Percentiles rank a stretch among this genome's conserved stretches.
Conservation (phyloP, 1,140 invertebrate genomes). For the Drosophila varians region DNA sequence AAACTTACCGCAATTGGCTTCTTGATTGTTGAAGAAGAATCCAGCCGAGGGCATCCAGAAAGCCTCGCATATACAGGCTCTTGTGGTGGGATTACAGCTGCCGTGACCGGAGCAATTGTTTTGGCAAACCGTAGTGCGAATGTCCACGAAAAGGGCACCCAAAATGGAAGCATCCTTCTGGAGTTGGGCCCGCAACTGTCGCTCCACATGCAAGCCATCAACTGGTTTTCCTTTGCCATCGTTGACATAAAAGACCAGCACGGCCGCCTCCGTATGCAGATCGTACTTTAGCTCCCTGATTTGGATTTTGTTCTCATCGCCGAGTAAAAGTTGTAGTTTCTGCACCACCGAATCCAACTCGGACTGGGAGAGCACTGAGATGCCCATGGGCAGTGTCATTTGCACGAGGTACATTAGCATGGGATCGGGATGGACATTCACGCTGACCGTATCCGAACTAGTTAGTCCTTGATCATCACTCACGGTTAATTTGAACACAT, state of each 20-base stretch:
- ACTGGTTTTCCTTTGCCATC: slow-evolving; percentile 83
- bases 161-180: slow-evolving; percentile 89
- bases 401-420: slow-evolving; percentile 91
- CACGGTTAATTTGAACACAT: slow-evolving; percentile 94
- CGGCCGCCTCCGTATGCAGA: slow-evolving; percentile 86
- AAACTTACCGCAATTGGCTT: slow-evolving; percentile 85
- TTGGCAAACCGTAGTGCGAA: slow-evolving; percentile 94
- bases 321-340: slow-evolving; percentile 86
- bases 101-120: slow-evolving; percentile 97
- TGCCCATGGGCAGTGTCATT: slow-evolving; percentile 90
- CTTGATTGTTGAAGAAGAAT: slow-evolving; percentile 84
- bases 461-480: slow-evolving; percentile 94
- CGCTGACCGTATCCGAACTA: slow-evolving; percentile 91
- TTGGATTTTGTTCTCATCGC: slow-evolving; percentile 88
- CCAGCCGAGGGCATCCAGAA: slow-evolving; percentile 95
- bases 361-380: slow-evolving; percentile 84
- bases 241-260: slow-evolving; percentile 87
- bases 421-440: slow-evolving; percentile 93
- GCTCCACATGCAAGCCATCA: slow-evolving; percentile 86
- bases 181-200: slow-evolving; percentile 87
- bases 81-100: slow-evolving; percentile 92
- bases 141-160: slow-evolving; percentile 88
- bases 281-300: slow-evolving; percentile 87
- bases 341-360: slow-evolving; percentile 84
- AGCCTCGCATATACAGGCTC: slow-evolving; percentile 94